These are phyloP conservation scores for Tor tambroides DNA, from an alignment of 2,113 vertebrate species.

Conservation along the genomic window DNA sequence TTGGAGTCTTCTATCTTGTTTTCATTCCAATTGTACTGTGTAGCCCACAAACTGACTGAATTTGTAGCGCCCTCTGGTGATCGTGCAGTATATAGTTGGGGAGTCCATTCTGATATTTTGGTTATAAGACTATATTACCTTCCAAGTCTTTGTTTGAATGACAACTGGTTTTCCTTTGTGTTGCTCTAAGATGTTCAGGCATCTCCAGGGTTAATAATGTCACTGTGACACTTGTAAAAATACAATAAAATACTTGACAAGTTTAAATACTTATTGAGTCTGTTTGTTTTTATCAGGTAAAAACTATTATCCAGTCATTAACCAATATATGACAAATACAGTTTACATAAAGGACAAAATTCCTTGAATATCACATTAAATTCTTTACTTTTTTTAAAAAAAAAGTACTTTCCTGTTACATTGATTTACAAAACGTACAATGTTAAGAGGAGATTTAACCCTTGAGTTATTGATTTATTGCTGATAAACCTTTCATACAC, in stretches of 20 bases:
- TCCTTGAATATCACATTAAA: background rate
- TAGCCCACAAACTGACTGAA: background rate
- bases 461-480: background rate
- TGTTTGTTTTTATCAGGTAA: background rate
- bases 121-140: background rate
- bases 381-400: too few species aligned
- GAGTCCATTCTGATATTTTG: background rate
- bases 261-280: background rate
- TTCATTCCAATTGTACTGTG: background rate
- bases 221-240: background rate
- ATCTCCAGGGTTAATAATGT: background rate
- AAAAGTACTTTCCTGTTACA: background rate
- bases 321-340: background rate
- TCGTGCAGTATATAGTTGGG: background rate
- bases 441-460: background rate
- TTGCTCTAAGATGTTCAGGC: background rate
- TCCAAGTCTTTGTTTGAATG: background rate
- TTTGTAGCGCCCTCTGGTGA: conserved; percentile 18
- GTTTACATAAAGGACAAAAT: background rate
- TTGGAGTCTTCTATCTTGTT: background rate
- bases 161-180: background rate
- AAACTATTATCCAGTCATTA: background rate
- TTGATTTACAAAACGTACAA: background rate
- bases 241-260: conserved; percentile 11
- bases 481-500: background rate